Conservation (phyloP, 2,113 vertebrate genomes). For the Naja naja region DNA sequence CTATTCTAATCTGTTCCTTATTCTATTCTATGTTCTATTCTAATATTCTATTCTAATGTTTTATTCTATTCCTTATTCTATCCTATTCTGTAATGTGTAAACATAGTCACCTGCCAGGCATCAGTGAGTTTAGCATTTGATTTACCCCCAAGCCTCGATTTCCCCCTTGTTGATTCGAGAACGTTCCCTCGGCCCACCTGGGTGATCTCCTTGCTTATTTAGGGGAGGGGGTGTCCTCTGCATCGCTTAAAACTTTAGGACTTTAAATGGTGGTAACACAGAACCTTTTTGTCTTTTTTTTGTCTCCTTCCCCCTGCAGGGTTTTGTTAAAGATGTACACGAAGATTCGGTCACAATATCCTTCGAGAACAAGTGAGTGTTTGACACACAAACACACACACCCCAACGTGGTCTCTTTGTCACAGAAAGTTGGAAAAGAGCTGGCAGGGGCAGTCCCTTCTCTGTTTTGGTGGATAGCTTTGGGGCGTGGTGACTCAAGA, state of each 20-base stretch:
- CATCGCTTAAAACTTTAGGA: no score
- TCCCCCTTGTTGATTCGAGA: neutral
- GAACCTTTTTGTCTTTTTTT: slow-evolving; percentile 1
- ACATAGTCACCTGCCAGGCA: no score
- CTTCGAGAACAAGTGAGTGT: slow-evolving; percentile 93
- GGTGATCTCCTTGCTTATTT: neutral
- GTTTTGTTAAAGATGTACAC: slow-evolving; percentile 90
- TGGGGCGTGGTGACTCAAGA: neutral
- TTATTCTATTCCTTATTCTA: no score
- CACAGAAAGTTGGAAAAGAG: neutral
- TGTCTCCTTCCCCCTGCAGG: slow-evolving; percentile 67
- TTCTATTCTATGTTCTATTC: no score
- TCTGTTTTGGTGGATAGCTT: neutral
- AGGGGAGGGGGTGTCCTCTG: neutral
- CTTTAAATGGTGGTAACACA: neutral
- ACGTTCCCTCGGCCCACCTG: neutral
- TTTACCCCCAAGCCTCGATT: neutral
- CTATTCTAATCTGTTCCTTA: no score
- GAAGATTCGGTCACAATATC: slow-evolving; percentile 90
- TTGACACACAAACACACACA: no score
- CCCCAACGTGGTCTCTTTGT: no score
- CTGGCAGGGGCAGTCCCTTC: neutral
- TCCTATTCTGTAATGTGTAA: neutral
- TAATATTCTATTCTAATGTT: no score
- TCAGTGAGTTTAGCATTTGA: no score